Percentiles rank a stretch among this genome's conserved stretches.
Conservation (phyloP, 2,888 invertebrate species). For the Crossocerus cetratus region DNA sequence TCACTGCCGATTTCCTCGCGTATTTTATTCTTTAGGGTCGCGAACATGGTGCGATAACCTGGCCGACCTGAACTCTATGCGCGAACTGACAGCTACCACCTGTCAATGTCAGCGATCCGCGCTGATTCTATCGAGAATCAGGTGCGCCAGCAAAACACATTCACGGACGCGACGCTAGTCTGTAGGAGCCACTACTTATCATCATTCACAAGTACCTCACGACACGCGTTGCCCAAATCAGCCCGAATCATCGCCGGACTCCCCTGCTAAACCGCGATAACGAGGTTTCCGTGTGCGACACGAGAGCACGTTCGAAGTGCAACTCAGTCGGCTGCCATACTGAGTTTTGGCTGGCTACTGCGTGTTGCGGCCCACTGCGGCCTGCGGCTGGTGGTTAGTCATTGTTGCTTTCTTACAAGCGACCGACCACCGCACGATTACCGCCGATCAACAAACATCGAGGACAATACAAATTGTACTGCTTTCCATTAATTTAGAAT, state of each 20-base stretch:
- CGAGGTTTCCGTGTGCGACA: neutral
- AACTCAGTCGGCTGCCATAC: slow-evolving; percentile 32
- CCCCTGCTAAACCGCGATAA: neutral
- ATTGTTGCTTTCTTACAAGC: no score
- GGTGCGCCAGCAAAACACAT: slow-evolving; percentile 8
- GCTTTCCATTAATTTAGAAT: no score
- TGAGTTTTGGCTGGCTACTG: slow-evolving; percentile 6
- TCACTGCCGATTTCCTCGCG: slow-evolving; percentile 93
- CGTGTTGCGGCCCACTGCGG: neutral
- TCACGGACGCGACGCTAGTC: slow-evolving; percentile 6
- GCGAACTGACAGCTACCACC: slow-evolving; percentile 51
- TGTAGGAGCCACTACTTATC: neutral
- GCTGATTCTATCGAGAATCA: slow-evolving; percentile 10
- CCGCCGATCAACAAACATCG: no score
- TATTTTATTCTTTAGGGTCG: slow-evolving; percentile 92
- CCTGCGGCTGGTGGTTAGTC: no score
- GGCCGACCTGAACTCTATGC: neutral
- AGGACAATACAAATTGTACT: no score
- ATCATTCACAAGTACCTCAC: no score
- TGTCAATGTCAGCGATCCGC: slow-evolving; percentile 53
- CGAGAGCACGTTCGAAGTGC: neutral
- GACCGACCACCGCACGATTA: no score
- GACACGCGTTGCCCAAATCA: neutral
- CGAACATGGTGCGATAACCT: slow-evolving; percentile 83
- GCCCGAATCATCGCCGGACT: neutral